A percentile compares a stretch with the other conserved stretches of the same genome.
These are phyloP conservation scores for Willowsia nigromaculata DNA, from an alignment of 2,888 invertebrate species.

Conservation along the genomic window DNA sequence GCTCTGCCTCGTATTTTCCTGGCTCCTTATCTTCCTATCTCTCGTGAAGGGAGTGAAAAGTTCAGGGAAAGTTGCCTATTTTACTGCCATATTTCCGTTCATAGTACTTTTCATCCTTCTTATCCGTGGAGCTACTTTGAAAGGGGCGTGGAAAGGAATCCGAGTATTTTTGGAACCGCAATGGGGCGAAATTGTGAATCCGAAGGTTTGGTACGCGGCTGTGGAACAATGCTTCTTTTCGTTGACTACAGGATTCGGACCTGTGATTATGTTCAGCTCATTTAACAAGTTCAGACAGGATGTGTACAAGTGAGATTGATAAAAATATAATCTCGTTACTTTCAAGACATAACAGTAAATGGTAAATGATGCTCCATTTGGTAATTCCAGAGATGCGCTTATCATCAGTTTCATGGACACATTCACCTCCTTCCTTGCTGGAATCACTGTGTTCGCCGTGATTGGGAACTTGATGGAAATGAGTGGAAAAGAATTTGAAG, in stretches of 20 bases:
- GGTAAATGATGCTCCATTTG: not conserved
- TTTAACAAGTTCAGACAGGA: conserved; percentile 88
- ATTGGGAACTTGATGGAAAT: conserved; percentile 87
- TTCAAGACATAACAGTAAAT: not conserved
- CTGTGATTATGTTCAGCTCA: conserved; percentile 88
- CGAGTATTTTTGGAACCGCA: conserved; percentile 89
- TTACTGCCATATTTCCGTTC: conserved; percentile 92
- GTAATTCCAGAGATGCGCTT: conserved; percentile 87
- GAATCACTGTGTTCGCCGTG: conserved; percentile 85
- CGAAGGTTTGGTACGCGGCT: conserved; percentile 88
- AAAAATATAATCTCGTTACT: not conserved
- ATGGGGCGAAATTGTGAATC: conserved; percentile 87
- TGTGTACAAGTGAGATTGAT: conserved; percentile 84
- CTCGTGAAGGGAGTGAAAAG: conserved; percentile 88
- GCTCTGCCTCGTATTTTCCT: conserved; percentile 85
- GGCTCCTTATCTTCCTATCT: conserved; percentile 86
- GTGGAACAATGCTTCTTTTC: conserved; percentile 91
- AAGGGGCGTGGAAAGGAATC: conserved; percentile 87
- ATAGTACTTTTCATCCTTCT: conserved; percentile 88
- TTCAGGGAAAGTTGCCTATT: conserved; percentile 91
- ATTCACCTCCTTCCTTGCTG: conserved; percentile 89
- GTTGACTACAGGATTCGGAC: conserved; percentile 87
- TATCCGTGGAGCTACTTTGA: conserved; percentile 82
- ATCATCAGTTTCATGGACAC: conserved; percentile 91
- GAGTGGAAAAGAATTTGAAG: too few species aligned